phyloP scores from a whole-genome alignment of 2,797 vertebrate genomes.

The Fratercula arctica region DNA sequence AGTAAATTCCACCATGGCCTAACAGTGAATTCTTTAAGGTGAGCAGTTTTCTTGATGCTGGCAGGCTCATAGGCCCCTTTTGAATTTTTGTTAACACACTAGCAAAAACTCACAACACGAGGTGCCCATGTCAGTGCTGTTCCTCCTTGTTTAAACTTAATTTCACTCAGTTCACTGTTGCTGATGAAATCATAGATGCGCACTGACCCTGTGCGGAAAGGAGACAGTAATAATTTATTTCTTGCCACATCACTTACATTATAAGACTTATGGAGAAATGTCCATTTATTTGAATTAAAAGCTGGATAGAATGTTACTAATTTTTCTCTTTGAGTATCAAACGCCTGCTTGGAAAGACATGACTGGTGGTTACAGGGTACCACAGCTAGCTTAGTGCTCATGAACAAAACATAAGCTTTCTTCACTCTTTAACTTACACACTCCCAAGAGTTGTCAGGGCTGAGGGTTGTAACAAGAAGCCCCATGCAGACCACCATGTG shows the following conservation, averaged over 20 bases:
- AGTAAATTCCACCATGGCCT: neutral
- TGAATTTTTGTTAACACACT: neutral
- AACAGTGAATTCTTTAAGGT: neutral
- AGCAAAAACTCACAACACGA: slow-evolving; percentile 68
- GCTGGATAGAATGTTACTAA: neutral
- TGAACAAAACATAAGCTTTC: neutral
- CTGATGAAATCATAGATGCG: slow-evolving; percentile 89
- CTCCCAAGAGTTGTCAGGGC: neutral
- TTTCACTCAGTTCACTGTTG: slow-evolving; percentile 78
- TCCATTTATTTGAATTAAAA: neutral
- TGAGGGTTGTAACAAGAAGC: neutral
- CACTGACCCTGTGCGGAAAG: slow-evolving; percentile 80
- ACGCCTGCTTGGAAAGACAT: neutral
- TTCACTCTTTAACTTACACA: neutral
- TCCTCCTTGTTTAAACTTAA: slow-evolving; percentile 88
- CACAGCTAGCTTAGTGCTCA: neutral
- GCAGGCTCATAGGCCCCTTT: neutral
- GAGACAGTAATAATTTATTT: neutral
- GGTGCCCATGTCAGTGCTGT: slow-evolving; percentile 89
- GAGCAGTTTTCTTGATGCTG: neutral
- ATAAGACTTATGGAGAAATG: neutral
- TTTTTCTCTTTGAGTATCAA: neutral
- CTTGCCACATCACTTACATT: neutral
- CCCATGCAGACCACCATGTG: neutral
- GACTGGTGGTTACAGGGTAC: neutral